A percentile compares a stretch with the other conserved stretches of the same genome.
Evolutionary conservation across 2,113 vertebrate species (phyloP).

Genomic region (Tricholaema leucomelas): DNA sequence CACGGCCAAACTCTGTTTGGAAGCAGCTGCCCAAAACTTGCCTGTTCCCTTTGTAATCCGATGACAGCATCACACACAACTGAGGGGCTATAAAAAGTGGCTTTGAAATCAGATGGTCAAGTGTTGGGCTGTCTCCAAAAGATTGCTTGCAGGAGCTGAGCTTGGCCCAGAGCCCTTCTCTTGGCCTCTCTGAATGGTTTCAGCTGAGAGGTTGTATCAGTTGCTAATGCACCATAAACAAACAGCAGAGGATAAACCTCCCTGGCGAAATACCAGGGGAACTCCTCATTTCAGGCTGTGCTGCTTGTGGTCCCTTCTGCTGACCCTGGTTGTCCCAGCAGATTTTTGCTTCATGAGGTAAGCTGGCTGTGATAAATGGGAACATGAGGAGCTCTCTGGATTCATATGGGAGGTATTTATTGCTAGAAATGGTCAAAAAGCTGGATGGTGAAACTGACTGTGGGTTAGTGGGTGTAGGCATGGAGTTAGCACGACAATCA

Average conservation of each 20-base stretch:
- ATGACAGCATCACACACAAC: background rate
- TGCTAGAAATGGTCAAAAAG: slow-evolving; percentile 37
- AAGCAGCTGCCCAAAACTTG: background rate
- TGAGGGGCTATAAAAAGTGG: slow-evolving; percentile 19
- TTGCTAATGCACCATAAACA: slow-evolving; percentile 56
- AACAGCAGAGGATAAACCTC: background rate
- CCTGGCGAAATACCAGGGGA: slow-evolving; percentile 47
- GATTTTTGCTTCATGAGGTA: slow-evolving; percentile 14
- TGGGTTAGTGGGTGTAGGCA: background rate
- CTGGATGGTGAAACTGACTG: background rate
- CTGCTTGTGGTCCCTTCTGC: background rate
- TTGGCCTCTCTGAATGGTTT: slow-evolving; percentile 42
- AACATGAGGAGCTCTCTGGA: background rate
- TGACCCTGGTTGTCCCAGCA: slow-evolving; percentile 14
- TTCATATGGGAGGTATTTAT: background rate
- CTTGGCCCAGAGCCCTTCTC: slow-evolving; percentile 23
- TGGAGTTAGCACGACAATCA: background rate
- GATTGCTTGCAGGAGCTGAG: background rate
- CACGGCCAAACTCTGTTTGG: fast-evolving
- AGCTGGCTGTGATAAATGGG: background rate
- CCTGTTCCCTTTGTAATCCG: background rate
- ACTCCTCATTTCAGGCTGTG: slow-evolving; percentile 38
- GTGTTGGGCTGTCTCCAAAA: background rate
- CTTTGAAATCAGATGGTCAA: slow-evolving; percentile 51
- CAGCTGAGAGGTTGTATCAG: slow-evolving; percentile 14